Base-by-base conservation (phyloP, 2,797 vertebrate species). In the Oreochromis mossambicus region DNA sequence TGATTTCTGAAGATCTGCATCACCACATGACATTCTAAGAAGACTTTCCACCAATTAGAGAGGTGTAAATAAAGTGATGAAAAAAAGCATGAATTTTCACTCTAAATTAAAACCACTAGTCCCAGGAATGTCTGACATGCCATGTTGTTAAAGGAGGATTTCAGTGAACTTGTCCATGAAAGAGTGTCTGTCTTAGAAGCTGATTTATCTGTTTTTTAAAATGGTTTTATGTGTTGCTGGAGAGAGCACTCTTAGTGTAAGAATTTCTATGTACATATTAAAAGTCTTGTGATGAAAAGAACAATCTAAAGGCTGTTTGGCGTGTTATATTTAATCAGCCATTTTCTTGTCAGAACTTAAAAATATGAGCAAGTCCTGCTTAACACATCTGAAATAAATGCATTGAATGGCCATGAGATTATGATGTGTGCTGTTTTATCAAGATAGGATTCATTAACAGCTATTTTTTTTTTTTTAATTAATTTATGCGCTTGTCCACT, bases 261-360 rank as follows among this genome's bases (percentile, higher is more conserved):
- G 80, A 90, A 95, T 95, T 96, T 94, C 77, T 96, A 95, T 97
- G 97, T 97, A 94, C 91, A 95, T 97, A 95, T 96, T 93, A 94
- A 96, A 96, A 96, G 93, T 96, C 96, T 96, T 96, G 96, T 97
- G 96, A 96, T 96, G 94, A 96, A 97, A 91, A 91, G 94, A 92
- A 93, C 83, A 84, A 94, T 93, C 89, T 95, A 95, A 96, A 90
- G 92, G 89, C 92, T 89, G 92, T 95, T 96, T 95, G 96, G 87
- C 77, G 29, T 95, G 85, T 90, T 91, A 92, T 94, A 94, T 96
- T 96, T 97, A 97, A 94, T 96, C 92, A 91, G 93, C 96, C 91
- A 90, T 90, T 93, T 87, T 95, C 92, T 93, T 96, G 93, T 94
- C 95, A 95, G 95, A 96, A 83, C 84, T 61, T 94, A 80, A 87